Evolutionary conservation across 2,113 vertebrate species (phyloP), one percentile per base, ranked within the genome.

Genomic region (Rhodinocichla rosea): DNA sequence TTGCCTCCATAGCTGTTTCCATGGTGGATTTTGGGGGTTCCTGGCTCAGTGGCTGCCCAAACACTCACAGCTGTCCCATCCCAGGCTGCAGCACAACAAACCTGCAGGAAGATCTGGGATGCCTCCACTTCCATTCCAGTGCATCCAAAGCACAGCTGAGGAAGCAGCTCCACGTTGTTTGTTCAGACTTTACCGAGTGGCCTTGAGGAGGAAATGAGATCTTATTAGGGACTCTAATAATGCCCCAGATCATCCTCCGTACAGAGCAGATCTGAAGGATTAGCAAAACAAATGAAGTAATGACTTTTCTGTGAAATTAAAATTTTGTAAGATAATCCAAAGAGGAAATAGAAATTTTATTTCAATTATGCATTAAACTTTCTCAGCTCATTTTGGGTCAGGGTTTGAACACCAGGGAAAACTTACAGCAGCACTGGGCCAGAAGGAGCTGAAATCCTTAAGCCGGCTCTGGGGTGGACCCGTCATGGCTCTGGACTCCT

Each of bases 221-320:
- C 95, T 95, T 97, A 96, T 93, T 96, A 95, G 55, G 40, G 78
- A 13, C 95, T 93, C 53, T 93, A 93, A 93, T 97, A 94, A 64
- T 37, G 87, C 87, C 94, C 83, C 92, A 87, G 92, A 90, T 96
- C 89, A 96, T 94, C 95, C 95, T 92, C 80, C 7, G 11, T 37
- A 16, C 11, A 6, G 69, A 95, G 91, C 83, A 81, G 95, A 96
- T 97, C 83, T 73, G 77, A 81, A 94, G 95, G 94, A 96, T 97
- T 96, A 97, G 94, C 94, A 95, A 96, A 97, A 95, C 95, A 96
- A 97, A 96, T 49, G 83, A 33, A 95, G 89, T 92, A 91, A 95
- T 91, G 94, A 82, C 80, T 97, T 92, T 42, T 26, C 89, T 94
- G 85, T 90, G 92, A 94, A 96, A 97, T 97, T 90, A 93, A 96